Base-by-base conservation (phyloP, 2,113 vertebrate species). In the Tachycineta bicolor region DNA sequence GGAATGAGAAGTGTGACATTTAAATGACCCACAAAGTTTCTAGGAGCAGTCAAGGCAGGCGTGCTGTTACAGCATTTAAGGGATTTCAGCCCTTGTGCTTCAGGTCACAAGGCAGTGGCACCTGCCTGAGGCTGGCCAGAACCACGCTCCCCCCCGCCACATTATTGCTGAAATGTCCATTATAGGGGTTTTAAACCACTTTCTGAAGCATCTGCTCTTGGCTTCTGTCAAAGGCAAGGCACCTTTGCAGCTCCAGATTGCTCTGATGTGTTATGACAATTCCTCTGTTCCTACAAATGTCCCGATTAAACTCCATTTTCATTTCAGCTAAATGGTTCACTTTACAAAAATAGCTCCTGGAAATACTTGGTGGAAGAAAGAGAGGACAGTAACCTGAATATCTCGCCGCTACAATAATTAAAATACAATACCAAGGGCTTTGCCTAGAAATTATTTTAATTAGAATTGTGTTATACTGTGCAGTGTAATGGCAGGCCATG, bases 161-260 rank as follows among this genome's bases (percentile, higher is more conserved):
- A 20, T 77, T 80, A 65, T 16, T 85, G 77, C 39, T 53, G 67
- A 89, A 74, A 60, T 93, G 53, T 44, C 75, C 53, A 29, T 80
- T 86, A 70, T 0, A 80, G 43, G 29, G 33, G 14, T 25, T 88
- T 95, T 29, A 81, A 81, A 68, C 23, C 56, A 73, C 84, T 90
- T 90, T 79, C 87, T 91, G 91, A 82, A 95, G 84, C 85, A 93
- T 83, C 90, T 94, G 52, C 52, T 86, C 74, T 80, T 82, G 79
- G 87, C 84, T 90, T 12, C 44, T 80, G 47, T 94, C 83, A 83
- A 76, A 90, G 87, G 52, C 60, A 87, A 55, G 80, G 44, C 55
- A 82, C 39, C 82, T 95, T 34, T 87, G 77, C 56, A 71, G 25
- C 68, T 87, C 70, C 55, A 94, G 90, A 87, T 34, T 70, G 86